Conservation (phyloP, 2,888 invertebrate genomes). For the Leucophenga maculata region DNA sequence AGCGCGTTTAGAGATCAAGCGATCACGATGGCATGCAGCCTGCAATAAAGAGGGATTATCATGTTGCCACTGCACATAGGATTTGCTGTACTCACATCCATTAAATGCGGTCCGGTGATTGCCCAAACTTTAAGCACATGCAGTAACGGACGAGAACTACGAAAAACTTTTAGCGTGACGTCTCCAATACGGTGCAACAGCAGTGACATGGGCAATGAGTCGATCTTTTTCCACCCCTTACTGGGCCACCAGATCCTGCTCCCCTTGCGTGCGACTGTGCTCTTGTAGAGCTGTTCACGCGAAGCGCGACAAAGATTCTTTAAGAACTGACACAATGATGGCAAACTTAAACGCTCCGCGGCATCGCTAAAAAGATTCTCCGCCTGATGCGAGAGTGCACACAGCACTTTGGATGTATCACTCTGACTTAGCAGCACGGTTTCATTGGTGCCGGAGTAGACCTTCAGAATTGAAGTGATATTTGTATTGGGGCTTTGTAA, state of each 20-base stretch:
- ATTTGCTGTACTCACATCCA: conserved; percentile 79
- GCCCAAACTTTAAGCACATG: conserved; percentile 96
- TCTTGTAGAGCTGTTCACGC: conserved; percentile 78
- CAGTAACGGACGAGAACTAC: conserved; percentile 88
- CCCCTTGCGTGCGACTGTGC: conserved; percentile 72
- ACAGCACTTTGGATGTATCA: conserved; percentile 90
- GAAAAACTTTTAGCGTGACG: conserved; percentile 88
- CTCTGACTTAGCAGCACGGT: conserved; percentile 80
- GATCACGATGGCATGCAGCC: conserved; percentile 94
- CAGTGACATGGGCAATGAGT: conserved; percentile 74
- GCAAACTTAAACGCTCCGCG: conserved; percentile 88
- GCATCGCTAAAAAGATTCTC: conserved; percentile 93
- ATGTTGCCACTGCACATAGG: too few species aligned
- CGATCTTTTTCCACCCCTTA: conserved; percentile 72
- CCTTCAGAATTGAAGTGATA: conserved; percentile 71
- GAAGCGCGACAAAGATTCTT: conserved; percentile 89
- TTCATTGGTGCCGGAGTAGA: conserved; percentile 71
- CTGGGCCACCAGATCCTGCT: conserved; percentile 72
- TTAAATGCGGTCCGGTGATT: conserved; percentile 91
- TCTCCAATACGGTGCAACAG: conserved; percentile 89
- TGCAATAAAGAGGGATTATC: conserved; percentile 63
- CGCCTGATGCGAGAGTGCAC: conserved; percentile 90
- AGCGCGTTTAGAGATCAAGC: conserved; percentile 90
- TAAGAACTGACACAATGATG: conserved; percentile 87
- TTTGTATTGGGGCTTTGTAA: conserved; percentile 77